Base-by-base conservation (phyloP, 2,797 vertebrate species). In the Muraenolepis orangiensis region DNA sequence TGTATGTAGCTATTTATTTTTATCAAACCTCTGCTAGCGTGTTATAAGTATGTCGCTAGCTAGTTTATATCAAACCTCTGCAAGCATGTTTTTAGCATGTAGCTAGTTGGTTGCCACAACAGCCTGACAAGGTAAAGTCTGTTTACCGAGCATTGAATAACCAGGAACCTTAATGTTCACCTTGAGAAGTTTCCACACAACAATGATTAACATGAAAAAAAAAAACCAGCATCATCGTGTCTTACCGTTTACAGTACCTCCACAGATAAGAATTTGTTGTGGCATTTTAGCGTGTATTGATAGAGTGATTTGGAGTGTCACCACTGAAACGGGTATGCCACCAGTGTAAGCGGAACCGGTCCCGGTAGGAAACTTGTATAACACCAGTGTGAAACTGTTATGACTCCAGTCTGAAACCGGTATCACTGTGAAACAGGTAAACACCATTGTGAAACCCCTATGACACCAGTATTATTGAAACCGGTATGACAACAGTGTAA, bases 101-200 rank as follows among this genome's bases (percentile, higher is more conserved):
- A 26, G n/a, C 57, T 57, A n/a, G 51, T 3, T 64, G 57, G 57
- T 64, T 64, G 7, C 57, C 57, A 64, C 23, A 8, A 20, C 20
- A 64, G 23, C 23, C 3, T 26, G 57, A 26, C 23, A 64, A 64
- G 57, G 57, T 64, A n/a, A 64, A 26, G 23, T 64, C 8, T 64
- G 57, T 64, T 64, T 10, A 64, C 23, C 26, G n/a, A 64, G 57
- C 1, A n/a, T 64, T 64, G 16, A 64, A 64, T 64, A 64, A 64
- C 23, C 57, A 64, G 23, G 57, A 26, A 64, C 57, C 3, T 64
- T 26, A 64, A 64, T 23, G 12, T 64, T 64, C 57, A 64, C 57
- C 57, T 64, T 64, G 57, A 64, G n/a, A 64, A 64, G 57, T 64
- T 64, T 64, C 57, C 57, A 26, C 57, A 64, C 57, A 26, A 64